Evolutionary conservation across 1,140 invertebrate genomes (phyloP).

Genomic region (Ylistrum balloti): DNA sequence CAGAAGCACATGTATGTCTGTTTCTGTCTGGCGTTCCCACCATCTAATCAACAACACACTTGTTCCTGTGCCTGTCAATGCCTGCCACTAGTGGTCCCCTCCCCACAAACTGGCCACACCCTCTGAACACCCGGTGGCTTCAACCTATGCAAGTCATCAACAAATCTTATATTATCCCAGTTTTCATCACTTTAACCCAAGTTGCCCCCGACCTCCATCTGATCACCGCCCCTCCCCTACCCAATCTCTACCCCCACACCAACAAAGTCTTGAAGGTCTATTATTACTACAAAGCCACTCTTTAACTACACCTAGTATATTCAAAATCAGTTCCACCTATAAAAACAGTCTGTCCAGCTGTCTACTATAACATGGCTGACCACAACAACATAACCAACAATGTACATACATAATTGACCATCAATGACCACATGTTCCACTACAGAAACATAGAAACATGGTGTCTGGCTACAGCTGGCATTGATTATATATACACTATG

Average conservation of each 20-base stretch:
- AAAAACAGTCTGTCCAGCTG: background rate
- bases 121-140: slow-evolving; percentile 3
- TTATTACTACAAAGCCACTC: too few relatives aligned
- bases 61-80: background rate
- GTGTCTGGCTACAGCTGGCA: background rate
- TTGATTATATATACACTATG: background rate
- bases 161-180: too few relatives aligned
- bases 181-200: too few relatives aligned
- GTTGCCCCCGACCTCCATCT: too few relatives aligned
- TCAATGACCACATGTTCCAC: slow-evolving; percentile 14
- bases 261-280: too few relatives aligned
- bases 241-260: background rate
- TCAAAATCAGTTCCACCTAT: background rate
- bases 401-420: background rate
- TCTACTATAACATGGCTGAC: background rate
- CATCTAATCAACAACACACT: background rate
- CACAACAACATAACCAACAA: background rate
- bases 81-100: background rate
- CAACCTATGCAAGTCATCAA: background rate
- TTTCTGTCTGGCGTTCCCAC: slow-evolving; percentile 15
- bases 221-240: background rate
- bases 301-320: background rate
- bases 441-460: background rate
- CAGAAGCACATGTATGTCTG: background rate
- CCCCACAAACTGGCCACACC: background rate